A percentile compares a stretch with the other conserved stretches of the same genome.
Conservation (phyloP, 2,113 vertebrate species). For the Anser brachyrhynchus region DNA sequence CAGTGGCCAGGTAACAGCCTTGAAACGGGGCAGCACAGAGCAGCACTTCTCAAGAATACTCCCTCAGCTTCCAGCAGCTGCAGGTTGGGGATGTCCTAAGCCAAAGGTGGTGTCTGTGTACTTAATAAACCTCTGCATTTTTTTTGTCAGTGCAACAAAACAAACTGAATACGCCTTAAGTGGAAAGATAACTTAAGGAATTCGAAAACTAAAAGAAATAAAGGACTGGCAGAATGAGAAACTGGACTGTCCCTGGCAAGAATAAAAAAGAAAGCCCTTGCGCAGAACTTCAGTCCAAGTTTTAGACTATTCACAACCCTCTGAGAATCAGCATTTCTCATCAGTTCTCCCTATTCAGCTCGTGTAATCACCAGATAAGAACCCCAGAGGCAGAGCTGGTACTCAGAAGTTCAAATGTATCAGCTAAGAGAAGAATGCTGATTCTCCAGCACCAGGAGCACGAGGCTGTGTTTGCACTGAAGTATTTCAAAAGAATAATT, state of each 20-base stretch:
- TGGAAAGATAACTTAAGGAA: not conserved
- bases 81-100: conserved; percentile 24
- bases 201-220: not conserved
- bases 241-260: not conserved
- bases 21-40: not conserved
- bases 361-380: not conserved
- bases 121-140: not conserved
- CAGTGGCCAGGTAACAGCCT: not conserved
- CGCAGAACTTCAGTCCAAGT: not conserved
- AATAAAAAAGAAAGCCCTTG: not conserved
- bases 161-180: not conserved
- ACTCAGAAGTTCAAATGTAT: not conserved
- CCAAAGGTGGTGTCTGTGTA: not conserved
- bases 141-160: not conserved
- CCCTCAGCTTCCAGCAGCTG: not conserved
- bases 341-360: not conserved
- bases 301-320: not conserved
- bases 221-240: not conserved
- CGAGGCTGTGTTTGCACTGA: not conserved
- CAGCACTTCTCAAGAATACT: not conserved
- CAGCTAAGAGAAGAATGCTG: not conserved
- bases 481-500: not conserved
- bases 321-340: not conserved
- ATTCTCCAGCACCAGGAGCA: not conserved
- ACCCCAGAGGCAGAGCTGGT: not conserved